Base-by-base conservation (phyloP, 2,888 invertebrate species). In the Drosophila fulvimacula region DNA sequence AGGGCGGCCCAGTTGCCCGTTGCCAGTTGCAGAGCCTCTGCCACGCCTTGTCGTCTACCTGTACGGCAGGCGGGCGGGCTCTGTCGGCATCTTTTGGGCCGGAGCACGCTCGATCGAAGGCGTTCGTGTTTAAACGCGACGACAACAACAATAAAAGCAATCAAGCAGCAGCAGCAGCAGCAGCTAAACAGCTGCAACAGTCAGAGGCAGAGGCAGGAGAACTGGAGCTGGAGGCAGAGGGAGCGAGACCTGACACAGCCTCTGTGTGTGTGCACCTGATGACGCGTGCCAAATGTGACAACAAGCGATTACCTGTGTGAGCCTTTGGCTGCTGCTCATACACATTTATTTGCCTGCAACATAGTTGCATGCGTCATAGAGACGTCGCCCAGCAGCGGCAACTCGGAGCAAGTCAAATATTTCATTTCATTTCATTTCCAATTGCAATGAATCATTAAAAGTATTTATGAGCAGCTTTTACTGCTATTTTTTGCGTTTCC, bases 251-350 rank as follows among this genome's bases (percentile, higher is more conserved):
- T 13, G 17, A 17, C 30, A 19, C 48, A 48, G 48, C 48, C 30
- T 11, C 52, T 30, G 11, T 52, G 38, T 52, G 38, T 41, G 66
- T 68, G 85, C 88, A 81, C 89, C 79, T 89, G 89, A 70, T 73
- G 83, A 86, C 88, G 85, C 89, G 89, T 85, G 84, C 84, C 88
- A 85, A 88, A 89, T 84, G 89, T 64, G 89, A 73, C 79, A 76
- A 79, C 69, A 75, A 7, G 38, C 24, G 38, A 36, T 51, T 32
- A 17, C 24, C 17, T 24, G 17, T 21, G 24, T 13, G 36, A 51
- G 49, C 32, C 34, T 15, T 34, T 30, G 48, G n/a, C 11, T 48
- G 10, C 6, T 13, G 1, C 5, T 9, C n/a, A n/a, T 27, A 27
- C 6, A 6, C 1, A 30, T 30, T 1, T 10, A 42, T 21, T 42